Evolutionary conservation across 2,888 invertebrate species (phyloP).

Genomic region (Cancer borealis): DNA sequence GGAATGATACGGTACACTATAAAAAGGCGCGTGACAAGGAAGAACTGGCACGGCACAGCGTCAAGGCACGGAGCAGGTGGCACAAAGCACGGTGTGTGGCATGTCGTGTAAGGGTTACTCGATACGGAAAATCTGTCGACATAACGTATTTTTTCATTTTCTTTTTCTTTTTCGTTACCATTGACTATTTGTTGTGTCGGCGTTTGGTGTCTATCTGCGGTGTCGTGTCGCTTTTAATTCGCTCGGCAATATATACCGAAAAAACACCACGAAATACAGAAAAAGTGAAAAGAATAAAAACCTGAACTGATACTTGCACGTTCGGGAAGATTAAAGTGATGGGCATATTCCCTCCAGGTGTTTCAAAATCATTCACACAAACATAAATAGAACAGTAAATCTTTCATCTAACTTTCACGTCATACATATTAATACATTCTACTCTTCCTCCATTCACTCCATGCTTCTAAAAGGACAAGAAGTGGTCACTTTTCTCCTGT

Average conservation of each 20-base stretch:
- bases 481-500: background rate
- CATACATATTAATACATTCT: background rate
- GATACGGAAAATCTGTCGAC: slow-evolving; percentile 5
- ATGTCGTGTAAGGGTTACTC: slow-evolving; percentile 1
- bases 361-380: background rate
- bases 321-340: background rate
- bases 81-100: background rate
- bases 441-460: background rate
- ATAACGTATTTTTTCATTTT: background rate
- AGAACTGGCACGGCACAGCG: background rate
- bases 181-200: background rate
- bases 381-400: background rate
- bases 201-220: slow-evolving; percentile 2
- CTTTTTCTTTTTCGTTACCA: background rate
- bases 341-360: background rate
- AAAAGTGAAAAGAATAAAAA: background rate
- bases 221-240: slow-evolving; percentile 1
- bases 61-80: background rate
- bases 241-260: background rate
- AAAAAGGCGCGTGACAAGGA: background rate
- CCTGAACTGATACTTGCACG: background rate
- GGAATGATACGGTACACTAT: background rate
- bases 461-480: background rate
- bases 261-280: background rate
- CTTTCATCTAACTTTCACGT: background rate